Evolutionary conservation across 2,888 invertebrate genomes (phyloP), one percentile per base, ranked within the genome.

Genomic region (Zaprionus bogoriensis): DNA sequence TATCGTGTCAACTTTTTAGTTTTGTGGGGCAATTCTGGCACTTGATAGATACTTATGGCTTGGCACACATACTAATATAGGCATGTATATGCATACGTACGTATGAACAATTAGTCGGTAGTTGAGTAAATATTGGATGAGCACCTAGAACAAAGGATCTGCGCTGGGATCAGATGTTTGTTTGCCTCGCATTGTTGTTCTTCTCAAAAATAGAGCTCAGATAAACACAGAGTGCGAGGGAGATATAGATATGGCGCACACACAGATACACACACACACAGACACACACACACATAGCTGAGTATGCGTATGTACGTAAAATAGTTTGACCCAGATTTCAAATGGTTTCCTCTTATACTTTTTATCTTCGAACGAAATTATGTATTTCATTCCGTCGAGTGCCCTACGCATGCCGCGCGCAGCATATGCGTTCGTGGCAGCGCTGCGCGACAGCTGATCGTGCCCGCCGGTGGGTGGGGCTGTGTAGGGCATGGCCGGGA

Each of bases 301-400:
- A n/a, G 17, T 36, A 17, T 9, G 17, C 19, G 55, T 32, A 22
- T 47, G 62, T 65, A 68, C 68, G 75, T 85, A 79, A 85, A 83
- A 86, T 76, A 74, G 75, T 78, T 83, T 83, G 83, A 83, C 83
- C 83, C 72, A 83, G 81, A 86, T 83, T 83, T 80, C 65, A 63
- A 66, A 72, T 64, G 51, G 67, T 66, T 75, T 75, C 52, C 55
- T 64, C 62, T 68, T 62, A 61, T 71, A 58, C 58, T 59, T 65
- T 66, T 57, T 70, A 67, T 72, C 61, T 67, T 41, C 41, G 32
- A 36, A 27, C 45, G 19, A 42, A 63, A 67, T 44, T 62, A 44
- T 54, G 38, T 72, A 52, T 66, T 61, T 70, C 19, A 42, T 53
- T 54, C 22, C 32, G 53, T 28, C 25, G 42, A 12, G 7, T 62